Conservation (phyloP, 2,113 vertebrate genomes). For the Callocephalon fimbriatum region DNA sequence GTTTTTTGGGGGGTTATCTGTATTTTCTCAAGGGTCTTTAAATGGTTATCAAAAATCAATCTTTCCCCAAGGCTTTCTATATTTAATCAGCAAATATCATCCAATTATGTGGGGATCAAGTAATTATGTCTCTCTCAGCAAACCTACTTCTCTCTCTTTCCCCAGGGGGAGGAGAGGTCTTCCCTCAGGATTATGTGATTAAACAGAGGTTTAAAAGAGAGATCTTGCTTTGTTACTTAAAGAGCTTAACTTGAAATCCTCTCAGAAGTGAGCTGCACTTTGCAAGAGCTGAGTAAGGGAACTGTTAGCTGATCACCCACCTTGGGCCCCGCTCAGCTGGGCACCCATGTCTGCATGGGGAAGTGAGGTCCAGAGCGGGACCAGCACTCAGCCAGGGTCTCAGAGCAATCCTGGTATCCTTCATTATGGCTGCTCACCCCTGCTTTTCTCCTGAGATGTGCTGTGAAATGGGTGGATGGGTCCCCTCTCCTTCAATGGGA, state of each 20-base stretch:
- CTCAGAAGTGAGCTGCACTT: background rate
- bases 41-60: background rate
- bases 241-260: slow-evolving; percentile 47
- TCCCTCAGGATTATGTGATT: slow-evolving; percentile 50
- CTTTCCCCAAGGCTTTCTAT: background rate
- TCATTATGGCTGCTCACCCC: accelerated
- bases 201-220: slow-evolving; percentile 18
- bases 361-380: background rate
- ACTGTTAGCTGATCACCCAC: background rate
- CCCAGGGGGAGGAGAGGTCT: background rate
- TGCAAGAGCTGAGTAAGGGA: background rate
- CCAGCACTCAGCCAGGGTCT: background rate
- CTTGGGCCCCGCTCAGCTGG: accelerated
- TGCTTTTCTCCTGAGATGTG: background rate
- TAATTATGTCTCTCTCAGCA: slow-evolving; percentile 16
- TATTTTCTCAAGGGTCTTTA: background rate
- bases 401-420: background rate
- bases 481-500: background rate
- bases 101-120: background rate
- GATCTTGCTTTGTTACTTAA: slow-evolving; percentile 49
- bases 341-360: background rate
- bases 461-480: background rate
- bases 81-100: slow-evolving; percentile 4
- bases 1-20: background rate
- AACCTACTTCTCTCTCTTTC: background rate